Evolutionary conservation across 2,888 invertebrate species (phyloP).

Genomic region (Drosophila anomalipes): DNA sequence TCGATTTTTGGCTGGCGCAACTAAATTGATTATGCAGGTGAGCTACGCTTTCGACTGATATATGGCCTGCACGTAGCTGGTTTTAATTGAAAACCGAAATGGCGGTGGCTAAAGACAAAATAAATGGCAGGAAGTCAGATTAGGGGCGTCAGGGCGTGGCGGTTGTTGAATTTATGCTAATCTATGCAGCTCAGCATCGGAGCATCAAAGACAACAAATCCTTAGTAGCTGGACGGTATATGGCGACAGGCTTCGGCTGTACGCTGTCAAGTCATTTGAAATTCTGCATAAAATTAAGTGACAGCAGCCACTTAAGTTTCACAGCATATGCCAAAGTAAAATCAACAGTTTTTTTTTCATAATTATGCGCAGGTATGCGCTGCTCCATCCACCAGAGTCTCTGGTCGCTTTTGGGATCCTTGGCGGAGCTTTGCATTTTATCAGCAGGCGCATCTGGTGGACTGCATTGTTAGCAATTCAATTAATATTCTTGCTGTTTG

Average conservation of each 20-base stretch:
- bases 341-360: conserved; percentile 64
- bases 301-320: conserved; percentile 31
- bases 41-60: conserved; percentile 65
- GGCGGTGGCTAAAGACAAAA: conserved; percentile 29
- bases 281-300: conserved; percentile 71
- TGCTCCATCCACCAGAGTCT: conserved; percentile 4
- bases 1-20: conserved; percentile 4
- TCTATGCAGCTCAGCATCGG: conserved; percentile 62
- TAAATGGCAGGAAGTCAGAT: conserved; percentile 24
- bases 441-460: conserved; percentile 49
- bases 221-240: conserved; percentile 13
- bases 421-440: conserved; percentile 44
- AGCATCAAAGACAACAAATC: conserved; percentile 57
- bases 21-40: conserved; percentile 71
- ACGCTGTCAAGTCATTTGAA: conserved; percentile 63
- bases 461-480: conserved; percentile 64
- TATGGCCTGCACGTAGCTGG: conserved; percentile 56
- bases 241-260: conserved; percentile 1
- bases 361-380: conserved; percentile 67
- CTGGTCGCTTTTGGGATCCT: conserved; percentile 11
- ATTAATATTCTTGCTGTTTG: conserved; percentile 50
- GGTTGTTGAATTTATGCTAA: conserved; percentile 75
- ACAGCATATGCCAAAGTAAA: conserved; percentile 66
- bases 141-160: conserved; percentile 30
- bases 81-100: conserved; percentile 76